Evolutionary conservation across 2,888 invertebrate species (phyloP), one percentile per base, ranked within the genome.

Genomic region (Dicyrtomina minuta): DNA sequence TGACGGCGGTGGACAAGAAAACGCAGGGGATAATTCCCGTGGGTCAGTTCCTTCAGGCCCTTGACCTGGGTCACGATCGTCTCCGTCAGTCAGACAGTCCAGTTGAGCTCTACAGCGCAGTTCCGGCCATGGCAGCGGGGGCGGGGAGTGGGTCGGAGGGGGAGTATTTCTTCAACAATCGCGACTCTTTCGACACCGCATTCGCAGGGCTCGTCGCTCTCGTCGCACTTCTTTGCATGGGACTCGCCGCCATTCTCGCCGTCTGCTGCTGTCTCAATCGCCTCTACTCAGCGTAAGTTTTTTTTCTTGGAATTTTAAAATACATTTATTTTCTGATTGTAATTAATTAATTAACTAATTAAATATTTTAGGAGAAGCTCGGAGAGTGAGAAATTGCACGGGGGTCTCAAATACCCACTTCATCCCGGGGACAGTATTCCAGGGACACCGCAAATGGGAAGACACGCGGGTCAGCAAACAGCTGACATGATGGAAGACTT

Each of bases 201-300:
- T 83, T 93, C 44, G 92, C 92, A 0, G 75, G 77, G 15, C 59
- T 77, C 15, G 73, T 77, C 20, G 93, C 93, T 0, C 82, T 93
- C 26, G 92, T 93, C 76, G 93, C 93, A 0, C 83, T 94, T 0
- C 84, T 93, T 13, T 90, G 94, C 64, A 91, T 93, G 24, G 93
- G 93, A 5, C 89, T 92, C 58, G 88, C 93, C 66, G 92, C 93
- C 0, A 92, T 93, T 77, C 86, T 91, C 68, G 90, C 93, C 10
- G 89, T 93, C 5, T 93, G 93, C 81, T 93, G 93, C 77, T 94
- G 93, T 79, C 85, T 93, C 17, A 89, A 91, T 79, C 91, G 92
- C 80, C 93, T 93, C 91, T 88, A 80, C 80, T 80, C 80, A 15
- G 26, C 43, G 51, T 59, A 69, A 46, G 41, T 44, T 6, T 20